Percentiles rank a stretch among this genome's conserved stretches.
phyloP scores from a whole-genome alignment of 2,797 vertebrate genomes.

The Erpetoichthys calabaricus region DNA sequence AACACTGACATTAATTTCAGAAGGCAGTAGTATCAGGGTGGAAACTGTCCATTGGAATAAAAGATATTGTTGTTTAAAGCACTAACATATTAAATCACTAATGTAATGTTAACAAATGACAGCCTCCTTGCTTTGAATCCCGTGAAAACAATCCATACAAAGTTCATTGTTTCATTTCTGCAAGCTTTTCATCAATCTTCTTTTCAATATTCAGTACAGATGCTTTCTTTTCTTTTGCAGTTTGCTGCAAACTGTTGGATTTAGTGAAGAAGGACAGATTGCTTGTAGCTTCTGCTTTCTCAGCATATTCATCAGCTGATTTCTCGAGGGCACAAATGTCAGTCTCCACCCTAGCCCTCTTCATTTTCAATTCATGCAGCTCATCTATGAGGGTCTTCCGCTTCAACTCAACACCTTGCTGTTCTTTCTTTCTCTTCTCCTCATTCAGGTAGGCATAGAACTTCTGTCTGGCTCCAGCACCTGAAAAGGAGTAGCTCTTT shows the following conservation, averaged over 20 bases:
- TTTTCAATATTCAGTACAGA: no score
- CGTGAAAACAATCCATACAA: no score
- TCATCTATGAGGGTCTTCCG: constrained; percentile 10
- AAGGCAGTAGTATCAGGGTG: no score
- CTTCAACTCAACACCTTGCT: constrained; percentile 9
- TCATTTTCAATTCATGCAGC: constrained; percentile 18
- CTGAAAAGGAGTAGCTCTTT: constrained; percentile 15
- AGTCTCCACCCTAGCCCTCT: constrained; percentile 13
- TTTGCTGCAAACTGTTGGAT: constrained; percentile 13
- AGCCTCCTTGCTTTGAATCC: no score
- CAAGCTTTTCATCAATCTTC: no score
- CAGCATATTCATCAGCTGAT: constrained; percentile 13
- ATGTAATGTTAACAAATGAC: no score
- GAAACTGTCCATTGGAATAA: no score
- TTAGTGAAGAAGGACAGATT: constrained; percentile 10
- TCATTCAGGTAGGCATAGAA: constrained; percentile 14
- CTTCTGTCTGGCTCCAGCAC: constrained; percentile 14
- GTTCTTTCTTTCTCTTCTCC: constrained; percentile 12
- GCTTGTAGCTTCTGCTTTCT: constrained; percentile 6
- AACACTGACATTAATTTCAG: no score
- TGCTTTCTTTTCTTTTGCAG: background rate
- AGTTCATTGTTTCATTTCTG: no score
- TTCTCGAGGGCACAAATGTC: constrained; percentile 15
- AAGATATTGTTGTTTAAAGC: no score
- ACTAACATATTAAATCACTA: no score